phyloP scores from a whole-genome alignment of 2,888 invertebrate species.

The Eurois occulta region DNA sequence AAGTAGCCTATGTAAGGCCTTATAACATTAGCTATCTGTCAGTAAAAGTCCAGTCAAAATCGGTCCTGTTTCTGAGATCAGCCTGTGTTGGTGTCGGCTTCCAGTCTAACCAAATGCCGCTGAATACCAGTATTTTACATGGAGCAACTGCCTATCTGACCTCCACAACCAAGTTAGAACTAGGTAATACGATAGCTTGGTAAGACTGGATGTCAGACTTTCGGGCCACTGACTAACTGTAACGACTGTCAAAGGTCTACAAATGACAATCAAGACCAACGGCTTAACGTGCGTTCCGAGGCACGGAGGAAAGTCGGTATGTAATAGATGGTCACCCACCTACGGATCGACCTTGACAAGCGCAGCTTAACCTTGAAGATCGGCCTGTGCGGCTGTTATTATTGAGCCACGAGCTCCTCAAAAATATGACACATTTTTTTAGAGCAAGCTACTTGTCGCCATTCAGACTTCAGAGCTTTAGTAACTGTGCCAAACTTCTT shows the following conservation, averaged over 20 bases:
- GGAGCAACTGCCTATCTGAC: too few species aligned
- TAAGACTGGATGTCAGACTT: too few species aligned
- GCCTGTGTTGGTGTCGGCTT: too few species aligned
- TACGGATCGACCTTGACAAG: too few species aligned
- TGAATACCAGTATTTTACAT: too few species aligned
- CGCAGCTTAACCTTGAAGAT: neutral
- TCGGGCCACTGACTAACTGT: neutral
- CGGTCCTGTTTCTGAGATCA: too few species aligned
- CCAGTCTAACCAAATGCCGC: too few species aligned
- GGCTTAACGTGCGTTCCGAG: neutral
- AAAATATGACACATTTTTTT: neutral
- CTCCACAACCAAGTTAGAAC: too few species aligned
- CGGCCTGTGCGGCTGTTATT: neutral
- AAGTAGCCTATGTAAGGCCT: too few species aligned
- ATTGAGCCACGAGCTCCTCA: neutral
- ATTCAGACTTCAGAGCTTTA: neutral
- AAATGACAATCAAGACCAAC: neutral
- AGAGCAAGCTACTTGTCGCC: accelerated
- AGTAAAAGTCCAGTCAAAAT: too few species aligned
- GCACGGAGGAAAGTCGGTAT: neutral
- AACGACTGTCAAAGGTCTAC: neutral
- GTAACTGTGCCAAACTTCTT: neutral
- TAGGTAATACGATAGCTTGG: too few species aligned
- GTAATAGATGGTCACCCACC: neutral
- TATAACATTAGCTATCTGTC: too few species aligned